Evolutionary conservation across 2,797 vertebrate species (phyloP).

Genomic region (Rachycentron canadum): DNA sequence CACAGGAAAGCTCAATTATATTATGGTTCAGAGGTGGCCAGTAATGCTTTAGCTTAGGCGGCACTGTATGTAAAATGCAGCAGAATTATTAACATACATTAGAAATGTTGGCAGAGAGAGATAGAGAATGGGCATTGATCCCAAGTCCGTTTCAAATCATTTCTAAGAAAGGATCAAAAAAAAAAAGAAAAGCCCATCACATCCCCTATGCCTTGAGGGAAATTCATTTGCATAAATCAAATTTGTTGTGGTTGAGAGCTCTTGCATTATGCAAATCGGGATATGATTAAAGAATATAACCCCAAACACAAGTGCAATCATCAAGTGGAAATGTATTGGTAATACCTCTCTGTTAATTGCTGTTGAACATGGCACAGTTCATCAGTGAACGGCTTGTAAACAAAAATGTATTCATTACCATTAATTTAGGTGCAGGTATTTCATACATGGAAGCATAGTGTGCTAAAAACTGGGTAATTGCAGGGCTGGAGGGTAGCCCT

Average conservation of each 20-base stretch:
- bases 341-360: conserved; percentile 45
- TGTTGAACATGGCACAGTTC: conserved; percentile 39
- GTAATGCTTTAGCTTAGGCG: not conserved
- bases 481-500: not conserved
- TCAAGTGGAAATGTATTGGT: conserved; percentile 54
- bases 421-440: conserved; percentile 31
- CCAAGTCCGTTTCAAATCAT: conserved; percentile 32
- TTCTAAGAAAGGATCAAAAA: conserved; percentile 13
- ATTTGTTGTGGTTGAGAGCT: conserved; percentile 55
- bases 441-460: conserved; percentile 9
- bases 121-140: conserved; percentile 18
- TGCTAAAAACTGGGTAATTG: conserved; percentile 19
- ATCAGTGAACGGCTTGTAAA: not conserved
- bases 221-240: conserved; percentile 70
- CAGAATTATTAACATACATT: not conserved
- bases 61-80: not conserved
- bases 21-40: not conserved
- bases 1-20: not conserved
- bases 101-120: not conserved
- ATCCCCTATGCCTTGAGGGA: conserved; percentile 38
- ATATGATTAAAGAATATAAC: conserved; percentile 65
- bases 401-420: conserved; percentile 36
- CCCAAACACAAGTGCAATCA: conserved; percentile 61
- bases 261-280: conserved; percentile 72
- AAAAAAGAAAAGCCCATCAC: conserved; percentile 20